These are phyloP conservation scores for Heliocidaris erythrogramma DNA, from an alignment of 35 echinoderm and acorn worm genomes.

Conservation along the genomic window DNA sequence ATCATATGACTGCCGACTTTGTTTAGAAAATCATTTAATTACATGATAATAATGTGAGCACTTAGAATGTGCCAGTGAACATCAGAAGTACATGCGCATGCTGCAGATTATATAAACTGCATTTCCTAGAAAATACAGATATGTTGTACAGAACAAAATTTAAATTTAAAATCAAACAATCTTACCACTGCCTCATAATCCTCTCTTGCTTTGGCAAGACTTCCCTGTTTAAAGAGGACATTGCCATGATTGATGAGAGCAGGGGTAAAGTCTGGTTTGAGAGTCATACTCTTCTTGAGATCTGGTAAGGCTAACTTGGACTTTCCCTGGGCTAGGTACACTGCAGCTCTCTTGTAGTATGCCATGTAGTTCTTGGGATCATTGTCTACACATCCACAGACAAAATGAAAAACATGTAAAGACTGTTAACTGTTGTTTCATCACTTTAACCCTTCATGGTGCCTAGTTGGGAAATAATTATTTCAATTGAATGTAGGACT, in stretches of 20 bases:
- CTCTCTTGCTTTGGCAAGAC: conserved; percentile 63
- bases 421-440: not conserved
- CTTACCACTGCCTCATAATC: conserved; percentile 78
- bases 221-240: conserved; percentile 81
- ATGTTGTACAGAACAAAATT: no score
- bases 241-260: conserved; percentile 79
- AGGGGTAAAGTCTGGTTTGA: conserved; percentile 89
- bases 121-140: no score
- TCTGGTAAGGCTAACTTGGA: conserved; percentile 89
- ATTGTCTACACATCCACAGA: conserved; percentile 50
- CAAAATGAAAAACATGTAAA: not conserved
- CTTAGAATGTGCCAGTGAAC: no score
- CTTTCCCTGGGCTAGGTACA: conserved; percentile 84
- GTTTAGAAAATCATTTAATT: no score
- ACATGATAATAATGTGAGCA: no score
- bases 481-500: not conserved
- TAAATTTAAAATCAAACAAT: not conserved
- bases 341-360: conserved; percentile 93
- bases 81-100: no score
- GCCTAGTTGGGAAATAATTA: not conserved
- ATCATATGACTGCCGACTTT: no score
- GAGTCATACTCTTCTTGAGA: conserved; percentile 77
- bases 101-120: no score
- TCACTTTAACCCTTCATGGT: not conserved
- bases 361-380: conserved; percentile 86